Conservation (phyloP, 2,113 vertebrate species). For the Rafetus swinhoei region DNA sequence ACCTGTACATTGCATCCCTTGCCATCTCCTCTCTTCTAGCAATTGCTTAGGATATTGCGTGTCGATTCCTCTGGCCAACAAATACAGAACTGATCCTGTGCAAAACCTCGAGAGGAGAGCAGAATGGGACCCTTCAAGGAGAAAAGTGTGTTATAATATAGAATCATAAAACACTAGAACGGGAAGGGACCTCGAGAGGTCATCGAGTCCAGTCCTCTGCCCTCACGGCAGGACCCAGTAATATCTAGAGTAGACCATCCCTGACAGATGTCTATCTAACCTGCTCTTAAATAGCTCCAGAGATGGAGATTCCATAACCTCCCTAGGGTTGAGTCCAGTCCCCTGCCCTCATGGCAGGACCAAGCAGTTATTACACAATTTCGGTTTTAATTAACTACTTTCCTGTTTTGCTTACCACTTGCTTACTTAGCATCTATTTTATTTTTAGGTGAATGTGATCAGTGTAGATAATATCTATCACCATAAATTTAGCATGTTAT, state of each 20-base stretch:
- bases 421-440: constrained; percentile 4
- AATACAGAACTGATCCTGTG: not conserved
- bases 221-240: no score
- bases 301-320: no score
- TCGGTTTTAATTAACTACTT: not conserved
- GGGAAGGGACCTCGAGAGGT: no score
- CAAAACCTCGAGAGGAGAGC: not conserved
- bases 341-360: no score
- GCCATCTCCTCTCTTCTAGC: not conserved
- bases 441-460: not conserved
- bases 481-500: constrained; percentile 9
- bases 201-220: no score
- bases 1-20: not conserved
- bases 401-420: not conserved
- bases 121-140: not conserved
- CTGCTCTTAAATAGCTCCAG: no score
- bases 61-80: not conserved
- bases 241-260: no score
- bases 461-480: not conserved
- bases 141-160: not conserved
- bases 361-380: not conserved
- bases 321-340: no score
- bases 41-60: not conserved
- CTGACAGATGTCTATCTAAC: no score
- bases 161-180: no score